Evolutionary conservation across 35 echinoderm and acorn worm species (phyloP), one percentile per base, ranked within the genome.

Genomic region (Lytechinus variegatus): DNA sequence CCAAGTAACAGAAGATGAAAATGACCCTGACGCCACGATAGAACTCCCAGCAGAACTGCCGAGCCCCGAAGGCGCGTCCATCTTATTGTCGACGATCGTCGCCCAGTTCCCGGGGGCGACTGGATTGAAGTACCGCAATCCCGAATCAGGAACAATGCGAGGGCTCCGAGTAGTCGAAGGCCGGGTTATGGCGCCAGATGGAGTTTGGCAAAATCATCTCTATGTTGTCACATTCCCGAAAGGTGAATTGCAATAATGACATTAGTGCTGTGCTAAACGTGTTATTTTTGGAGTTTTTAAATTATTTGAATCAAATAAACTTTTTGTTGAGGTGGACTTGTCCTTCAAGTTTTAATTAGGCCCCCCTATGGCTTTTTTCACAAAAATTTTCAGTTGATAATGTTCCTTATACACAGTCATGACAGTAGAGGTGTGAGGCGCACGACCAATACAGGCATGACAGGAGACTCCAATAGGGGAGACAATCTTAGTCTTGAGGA

Each of bases 51-150:
- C 96, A 21, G 98, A 99, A 87, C 86, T 87, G 55, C 96, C 96
- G 24, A 96, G 97, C n/a, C 92, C 92, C 7, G 92, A 93, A 54
- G 92, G 92, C 10, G 92, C 92, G 92, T 97, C 97, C 19, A 99
- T 99, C 21, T 94, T 99, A 57, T 94, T 99, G 91, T 97, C 97
- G 14, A 99, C 98, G 28, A 71, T 99, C 9, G 94, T 95, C 28
- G 97, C 96, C 94, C 98, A 99, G 95, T 99, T 97, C 61, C 98
- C 98, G 28, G 97, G 98, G 13, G 97, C 98, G 9, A 97, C 96
- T 12, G 98, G 98, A 4, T 97, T 99, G 28, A 97, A 97, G 92
- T 99, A 99, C 95, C 96, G 98, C 52, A 98, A 98, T 91, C 94
- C 97, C 10, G 98, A 97, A 52, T 95, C 95, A 9, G 97, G 97